Conservation (phyloP, 37 sponge, comb jelly and placozoan genomes). For the Beroe ovata region DNA sequence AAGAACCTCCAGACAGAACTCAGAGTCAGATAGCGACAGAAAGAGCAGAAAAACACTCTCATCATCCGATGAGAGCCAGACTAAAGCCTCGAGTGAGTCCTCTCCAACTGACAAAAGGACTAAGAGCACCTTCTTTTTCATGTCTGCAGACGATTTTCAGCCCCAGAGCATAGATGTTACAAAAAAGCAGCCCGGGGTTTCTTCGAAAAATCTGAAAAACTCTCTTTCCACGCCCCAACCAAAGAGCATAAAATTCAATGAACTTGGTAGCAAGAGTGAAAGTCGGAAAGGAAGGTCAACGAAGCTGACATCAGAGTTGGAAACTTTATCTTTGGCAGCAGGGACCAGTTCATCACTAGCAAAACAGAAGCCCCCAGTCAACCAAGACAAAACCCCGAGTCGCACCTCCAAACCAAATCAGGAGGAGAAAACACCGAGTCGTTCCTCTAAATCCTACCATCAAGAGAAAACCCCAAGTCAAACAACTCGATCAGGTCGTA, state of each 20-base stretch:
- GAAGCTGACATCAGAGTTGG: slow-evolving; percentile 5
- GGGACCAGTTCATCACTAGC: neutral
- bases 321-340: neutral
- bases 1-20: neutral
- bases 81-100: neutral
- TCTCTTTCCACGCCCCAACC: neutral
- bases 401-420: neutral
- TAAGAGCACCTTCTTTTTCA: slow-evolving; percentile 4
- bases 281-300: neutral
- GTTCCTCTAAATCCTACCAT: no score
- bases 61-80: neutral
- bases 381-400: neutral
- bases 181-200: neutral
- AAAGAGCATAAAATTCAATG: neutral
- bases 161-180: no score
- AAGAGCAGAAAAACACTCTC: neutral
- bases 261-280: neutral
- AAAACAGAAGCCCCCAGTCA: neutral
- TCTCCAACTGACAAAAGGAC: neutral
- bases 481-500: slow-evolving; percentile 52
- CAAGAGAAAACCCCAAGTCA: neutral
- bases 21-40: neutral
- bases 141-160: slow-evolving; percentile 1
- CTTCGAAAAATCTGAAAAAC: neutral
- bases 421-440: neutral